Conservation (phyloP, 2,888 invertebrate genomes). For the Sphecodes monilicornis region DNA sequence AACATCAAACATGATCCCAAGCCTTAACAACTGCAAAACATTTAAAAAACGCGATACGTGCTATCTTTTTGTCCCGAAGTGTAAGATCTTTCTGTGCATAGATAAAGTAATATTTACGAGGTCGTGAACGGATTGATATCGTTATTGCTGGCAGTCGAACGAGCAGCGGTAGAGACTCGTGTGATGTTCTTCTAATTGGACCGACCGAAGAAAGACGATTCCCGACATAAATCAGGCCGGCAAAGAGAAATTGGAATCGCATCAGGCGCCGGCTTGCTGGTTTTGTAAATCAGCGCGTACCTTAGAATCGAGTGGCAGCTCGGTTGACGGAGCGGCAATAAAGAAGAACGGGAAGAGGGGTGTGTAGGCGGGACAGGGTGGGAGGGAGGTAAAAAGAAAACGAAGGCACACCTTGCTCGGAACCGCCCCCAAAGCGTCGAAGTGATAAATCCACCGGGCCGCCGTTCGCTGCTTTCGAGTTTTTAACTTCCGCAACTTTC, state of each 20-base stretch:
- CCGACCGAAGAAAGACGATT: not conserved
- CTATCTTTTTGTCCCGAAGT: not conserved
- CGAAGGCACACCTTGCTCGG: constrained; percentile 32
- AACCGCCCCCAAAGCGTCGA: constrained; percentile 39
- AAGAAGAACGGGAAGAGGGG: constrained; percentile 63
- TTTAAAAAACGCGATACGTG: no score
- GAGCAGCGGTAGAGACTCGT: not conserved
- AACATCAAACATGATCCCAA: no score
- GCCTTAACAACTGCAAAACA: no score
- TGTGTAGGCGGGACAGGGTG: constrained; percentile 48
- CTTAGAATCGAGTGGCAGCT: constrained; percentile 57
- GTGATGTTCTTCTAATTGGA: not conserved
- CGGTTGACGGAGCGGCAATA: constrained; percentile 63
- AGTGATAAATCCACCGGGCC: constrained; percentile 70
- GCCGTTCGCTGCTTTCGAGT: constrained; percentile 71
- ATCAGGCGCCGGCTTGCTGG: constrained; percentile 63
- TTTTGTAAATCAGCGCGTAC: constrained; percentile 66
- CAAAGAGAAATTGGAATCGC: constrained; percentile 56
- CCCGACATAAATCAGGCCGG: constrained; percentile 28
- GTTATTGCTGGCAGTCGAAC: not conserved
- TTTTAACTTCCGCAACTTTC: constrained; percentile 82
- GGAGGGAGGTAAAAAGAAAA: constrained; percentile 48
- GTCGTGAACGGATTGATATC: not conserved
- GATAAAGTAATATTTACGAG: not conserved
- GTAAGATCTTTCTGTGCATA: not conserved